phyloP scores from a whole-genome alignment of 2,888 invertebrate species.

The Syritta pipiens region DNA sequence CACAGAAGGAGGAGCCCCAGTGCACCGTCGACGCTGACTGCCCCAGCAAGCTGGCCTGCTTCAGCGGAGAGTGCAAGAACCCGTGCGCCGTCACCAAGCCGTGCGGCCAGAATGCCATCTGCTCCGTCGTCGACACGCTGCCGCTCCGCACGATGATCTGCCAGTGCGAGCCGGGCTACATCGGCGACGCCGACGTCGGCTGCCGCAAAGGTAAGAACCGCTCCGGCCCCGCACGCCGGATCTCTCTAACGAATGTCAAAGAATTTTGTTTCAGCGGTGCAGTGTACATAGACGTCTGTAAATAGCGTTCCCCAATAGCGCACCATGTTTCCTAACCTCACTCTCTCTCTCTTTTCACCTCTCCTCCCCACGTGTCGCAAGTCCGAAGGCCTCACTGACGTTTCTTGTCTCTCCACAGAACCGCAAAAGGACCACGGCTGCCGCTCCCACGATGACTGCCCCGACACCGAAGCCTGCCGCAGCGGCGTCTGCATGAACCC shows the following conservation, averaged over 20 bases:
- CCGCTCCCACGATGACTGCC: slow-evolving; percentile 86
- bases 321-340: slow-evolving; percentile 49
- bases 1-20: slow-evolving; percentile 81
- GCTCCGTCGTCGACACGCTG: slow-evolving; percentile 90
- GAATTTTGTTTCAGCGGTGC: slow-evolving; percentile 57
- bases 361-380: neutral
- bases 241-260: slow-evolving; percentile 17
- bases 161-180: slow-evolving; percentile 89
- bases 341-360: neutral
- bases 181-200: slow-evolving; percentile 92
- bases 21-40: slow-evolving; percentile 91
- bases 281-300: slow-evolving; percentile 57
- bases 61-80: slow-evolving; percentile 88
- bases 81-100: slow-evolving; percentile 89
- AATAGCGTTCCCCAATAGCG: slow-evolving; percentile 34
- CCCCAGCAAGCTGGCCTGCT: slow-evolving; percentile 91
- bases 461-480: slow-evolving; percentile 85
- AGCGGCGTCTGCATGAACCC: slow-evolving; percentile 88
- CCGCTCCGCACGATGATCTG: slow-evolving; percentile 94
- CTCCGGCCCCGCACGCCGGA: neutral
- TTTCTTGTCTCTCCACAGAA: slow-evolving; percentile 70
- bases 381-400: neutral
- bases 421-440: slow-evolving; percentile 82
- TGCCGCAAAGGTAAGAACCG: slow-evolving; percentile 86
- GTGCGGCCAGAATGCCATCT: slow-evolving; percentile 89